Conservation (phyloP, 2,113 vertebrate genomes). For the Dicaeum eximium region DNA sequence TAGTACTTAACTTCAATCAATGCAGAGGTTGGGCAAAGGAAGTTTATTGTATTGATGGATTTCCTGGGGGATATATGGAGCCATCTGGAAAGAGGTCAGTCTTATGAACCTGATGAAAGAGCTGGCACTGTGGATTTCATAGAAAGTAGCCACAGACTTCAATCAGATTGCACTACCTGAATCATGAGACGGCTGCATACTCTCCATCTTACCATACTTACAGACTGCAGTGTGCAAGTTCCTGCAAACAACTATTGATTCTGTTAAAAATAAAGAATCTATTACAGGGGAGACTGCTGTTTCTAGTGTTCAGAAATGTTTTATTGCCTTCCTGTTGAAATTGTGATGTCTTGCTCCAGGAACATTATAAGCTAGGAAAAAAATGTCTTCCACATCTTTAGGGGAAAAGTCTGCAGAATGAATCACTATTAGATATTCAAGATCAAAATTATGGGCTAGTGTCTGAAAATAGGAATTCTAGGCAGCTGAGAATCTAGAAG, state of each 20-base stretch:
- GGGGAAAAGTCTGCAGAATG: not conserved
- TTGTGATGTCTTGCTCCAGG: constrained; percentile 48
- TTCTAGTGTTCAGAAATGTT: constrained; percentile 60
- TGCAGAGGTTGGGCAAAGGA: constrained; percentile 51
- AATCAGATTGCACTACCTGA: constrained; percentile 33
- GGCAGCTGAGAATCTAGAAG: not conserved
- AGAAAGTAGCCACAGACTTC: constrained; percentile 41
- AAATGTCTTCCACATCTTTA: not conserved
- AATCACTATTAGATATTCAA: not conserved
- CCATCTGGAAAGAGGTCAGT: constrained; percentile 21
- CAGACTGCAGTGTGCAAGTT: constrained; percentile 61
- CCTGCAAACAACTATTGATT: constrained; percentile 76
- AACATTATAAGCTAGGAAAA: constrained; percentile 34
- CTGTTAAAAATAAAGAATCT: constrained; percentile 74
- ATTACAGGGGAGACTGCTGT: constrained; percentile 49
- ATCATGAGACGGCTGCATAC: constrained; percentile 9
- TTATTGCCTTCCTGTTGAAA: constrained; percentile 67
- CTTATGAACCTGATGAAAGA: not conserved
- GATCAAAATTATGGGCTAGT: not conserved
- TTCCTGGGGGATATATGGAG: constrained; percentile 29
- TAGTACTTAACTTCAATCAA: constrained; percentile 70
- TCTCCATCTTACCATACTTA: constrained; percentile 66
- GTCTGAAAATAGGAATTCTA: not conserved
- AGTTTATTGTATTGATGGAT: constrained; percentile 61
- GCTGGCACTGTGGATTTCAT: constrained; percentile 13